These are phyloP conservation scores for Parapsyche elsis DNA, from an alignment of 1,140 invertebrate species.

Conservation along the genomic window DNA sequence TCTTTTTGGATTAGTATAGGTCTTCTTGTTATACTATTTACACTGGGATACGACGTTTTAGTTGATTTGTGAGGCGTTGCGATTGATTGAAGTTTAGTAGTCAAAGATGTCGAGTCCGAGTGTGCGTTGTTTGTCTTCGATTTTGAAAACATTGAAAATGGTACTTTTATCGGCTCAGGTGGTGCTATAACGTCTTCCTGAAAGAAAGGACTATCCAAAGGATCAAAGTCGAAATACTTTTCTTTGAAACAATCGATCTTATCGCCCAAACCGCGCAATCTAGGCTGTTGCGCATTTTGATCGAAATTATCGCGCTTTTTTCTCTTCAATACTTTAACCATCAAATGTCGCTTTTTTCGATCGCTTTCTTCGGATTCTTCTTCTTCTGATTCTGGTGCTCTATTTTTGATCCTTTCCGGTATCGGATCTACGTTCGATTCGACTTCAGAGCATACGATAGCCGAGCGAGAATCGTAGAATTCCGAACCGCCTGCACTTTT, in stretches of 20 bases:
- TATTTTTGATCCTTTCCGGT: conserved; percentile 67
- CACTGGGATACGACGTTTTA: background rate
- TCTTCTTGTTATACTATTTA: background rate
- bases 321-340: background rate
- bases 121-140: background rate
- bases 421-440: conserved; percentile 66
- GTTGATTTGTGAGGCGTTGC: background rate
- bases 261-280: conserved; percentile 71
- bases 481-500: conserved; percentile 69
- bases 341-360: conserved; percentile 40
- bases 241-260: conserved; percentile 79
- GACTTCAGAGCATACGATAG: conserved; percentile 67
- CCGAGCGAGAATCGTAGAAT: conserved; percentile 70
- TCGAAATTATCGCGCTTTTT: conserved; percentile 48
- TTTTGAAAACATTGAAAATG: conserved; percentile 36
- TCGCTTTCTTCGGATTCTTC: conserved; percentile 55
- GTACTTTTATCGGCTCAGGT: conserved; percentile 60
- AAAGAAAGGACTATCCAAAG: conserved; percentile 80
- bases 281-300: conserved; percentile 59
- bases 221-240: conserved; percentile 79
- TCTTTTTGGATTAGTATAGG: background rate
- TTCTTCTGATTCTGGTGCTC: conserved; percentile 58
- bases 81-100: background rate
- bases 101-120: background rate
- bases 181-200: conserved; percentile 67